phyloP scores from a whole-genome alignment of 2,888 invertebrate species.

The Digitonthophagus gazella region DNA sequence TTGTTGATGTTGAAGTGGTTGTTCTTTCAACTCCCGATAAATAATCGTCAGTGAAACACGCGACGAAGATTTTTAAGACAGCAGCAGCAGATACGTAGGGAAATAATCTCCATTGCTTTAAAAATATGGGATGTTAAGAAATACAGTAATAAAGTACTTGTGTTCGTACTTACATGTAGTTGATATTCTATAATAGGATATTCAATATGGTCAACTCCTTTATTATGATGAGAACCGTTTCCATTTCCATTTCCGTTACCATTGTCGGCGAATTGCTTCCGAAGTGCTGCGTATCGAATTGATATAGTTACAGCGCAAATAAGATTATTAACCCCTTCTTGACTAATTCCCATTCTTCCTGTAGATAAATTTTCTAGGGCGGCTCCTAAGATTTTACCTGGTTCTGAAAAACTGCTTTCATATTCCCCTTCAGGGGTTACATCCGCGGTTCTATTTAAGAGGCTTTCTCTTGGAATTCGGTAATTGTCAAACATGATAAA shows the following conservation, averaged over 20 bases:
- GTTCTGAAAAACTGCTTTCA: conserved; percentile 86
- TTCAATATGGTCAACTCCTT: background rate
- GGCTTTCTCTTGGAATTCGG: conserved; percentile 78
- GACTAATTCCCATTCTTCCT: conserved; percentile 74
- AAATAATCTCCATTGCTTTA: conserved; percentile 79
- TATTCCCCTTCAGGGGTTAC: conserved; percentile 85
- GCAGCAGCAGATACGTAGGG: conserved; percentile 72
- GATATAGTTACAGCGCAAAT: conserved; percentile 74
- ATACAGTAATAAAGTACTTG: background rate
- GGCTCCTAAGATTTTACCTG: conserved; percentile 79
- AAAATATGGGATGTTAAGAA: no score
- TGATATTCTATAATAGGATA: conserved; percentile 78
- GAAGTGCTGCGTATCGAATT: conserved; percentile 74
- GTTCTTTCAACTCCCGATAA: conserved; percentile 68
- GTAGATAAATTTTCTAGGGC: conserved; percentile 84
- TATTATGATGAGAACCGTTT: conserved; percentile 2
- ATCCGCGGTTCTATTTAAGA: conserved; percentile 86
- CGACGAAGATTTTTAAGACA: conserved; percentile 64
- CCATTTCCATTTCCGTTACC: conserved; percentile 32
- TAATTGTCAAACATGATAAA: conserved; percentile 86
- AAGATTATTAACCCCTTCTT: conserved; percentile 64
- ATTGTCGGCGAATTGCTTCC: conserved; percentile 69
- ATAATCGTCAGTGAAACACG: conserved; percentile 64
- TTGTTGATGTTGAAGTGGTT: conserved; percentile 46
- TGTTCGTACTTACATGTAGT: conserved; percentile 62